Percentiles rank a stretch among this genome's conserved stretches.
Conservation (phyloP, 2,888 invertebrate genomes). For the Mamestra brassicae region DNA sequence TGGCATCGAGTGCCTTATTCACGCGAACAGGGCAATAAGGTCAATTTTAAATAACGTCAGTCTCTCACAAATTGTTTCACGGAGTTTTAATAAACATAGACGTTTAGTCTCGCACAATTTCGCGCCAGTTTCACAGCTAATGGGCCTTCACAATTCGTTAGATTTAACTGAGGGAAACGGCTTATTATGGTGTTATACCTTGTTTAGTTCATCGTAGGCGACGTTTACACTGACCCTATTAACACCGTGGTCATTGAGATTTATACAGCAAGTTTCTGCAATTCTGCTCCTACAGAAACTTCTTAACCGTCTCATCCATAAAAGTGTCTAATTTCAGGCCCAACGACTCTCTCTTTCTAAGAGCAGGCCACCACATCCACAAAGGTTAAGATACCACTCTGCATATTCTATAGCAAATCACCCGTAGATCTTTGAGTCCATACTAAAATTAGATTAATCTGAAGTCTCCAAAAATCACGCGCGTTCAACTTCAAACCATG, state of each 20-base stretch:
- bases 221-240: slow-evolving; percentile 43
- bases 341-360: background rate
- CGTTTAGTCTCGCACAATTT: slow-evolving; percentile 30
- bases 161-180: slow-evolving; percentile 47
- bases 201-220: slow-evolving; percentile 48
- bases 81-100: slow-evolving; percentile 37
- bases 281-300: background rate
- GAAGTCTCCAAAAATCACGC: background rate
- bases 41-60: slow-evolving; percentile 32
- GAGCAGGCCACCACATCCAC: background rate
- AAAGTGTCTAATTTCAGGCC: slow-evolving; percentile 28
- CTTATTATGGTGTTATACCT: slow-evolving; percentile 47
- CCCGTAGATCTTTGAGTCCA: background rate
- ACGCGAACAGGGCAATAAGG: slow-evolving; percentile 19
- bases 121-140: slow-evolving; percentile 48
- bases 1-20: background rate
- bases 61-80: slow-evolving; percentile 41
- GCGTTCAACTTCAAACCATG: background rate
- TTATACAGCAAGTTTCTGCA: background rate
- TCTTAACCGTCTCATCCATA: background rate
- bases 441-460: slow-evolving; percentile 11
- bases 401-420: background rate
- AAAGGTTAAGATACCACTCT: background rate
- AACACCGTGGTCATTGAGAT: slow-evolving; percentile 31
- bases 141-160: slow-evolving; percentile 40